These are phyloP conservation scores for Proteles cristata DNA, from an alignment of 2,113 vertebrate genomes.

Conservation along the genomic window DNA sequence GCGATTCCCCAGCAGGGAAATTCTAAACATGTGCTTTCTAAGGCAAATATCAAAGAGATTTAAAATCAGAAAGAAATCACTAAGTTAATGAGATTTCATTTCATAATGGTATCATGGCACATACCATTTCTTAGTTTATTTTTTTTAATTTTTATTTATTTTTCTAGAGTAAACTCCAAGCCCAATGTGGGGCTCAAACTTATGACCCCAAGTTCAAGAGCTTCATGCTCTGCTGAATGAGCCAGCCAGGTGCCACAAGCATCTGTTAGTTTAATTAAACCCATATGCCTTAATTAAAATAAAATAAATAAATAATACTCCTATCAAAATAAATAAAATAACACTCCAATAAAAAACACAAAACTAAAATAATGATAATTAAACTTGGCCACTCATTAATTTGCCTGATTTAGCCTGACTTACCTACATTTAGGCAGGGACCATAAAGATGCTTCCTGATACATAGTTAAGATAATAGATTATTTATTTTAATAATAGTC, in stretches of 20 bases:
- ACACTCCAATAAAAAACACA: neutral
- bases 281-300: neutral
- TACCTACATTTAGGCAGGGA: neutral
- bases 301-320: neutral
- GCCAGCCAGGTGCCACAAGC: neutral
- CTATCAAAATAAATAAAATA: neutral
- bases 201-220: neutral
- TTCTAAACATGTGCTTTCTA: neutral
- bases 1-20: neutral
- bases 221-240: neutral
- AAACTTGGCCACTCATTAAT: neutral
- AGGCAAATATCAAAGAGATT: slow-evolving; percentile 38
- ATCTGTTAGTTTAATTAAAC: slow-evolving; percentile 32
- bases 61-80: slow-evolving; percentile 4
- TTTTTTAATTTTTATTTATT: neutral
- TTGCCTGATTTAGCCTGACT: neutral
- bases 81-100: neutral
- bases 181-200: neutral
- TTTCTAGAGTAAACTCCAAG: neutral
- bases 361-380: neutral
- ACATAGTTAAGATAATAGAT: neutral
- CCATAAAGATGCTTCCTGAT: neutral
- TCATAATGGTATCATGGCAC: neutral
- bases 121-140: neutral
- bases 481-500: no score